A percentile compares a stretch with the other conserved stretches of the same genome.
Evolutionary conservation across 2,888 invertebrate genomes (phyloP).

Genomic region (Mimumesa dahlbomi): DNA sequence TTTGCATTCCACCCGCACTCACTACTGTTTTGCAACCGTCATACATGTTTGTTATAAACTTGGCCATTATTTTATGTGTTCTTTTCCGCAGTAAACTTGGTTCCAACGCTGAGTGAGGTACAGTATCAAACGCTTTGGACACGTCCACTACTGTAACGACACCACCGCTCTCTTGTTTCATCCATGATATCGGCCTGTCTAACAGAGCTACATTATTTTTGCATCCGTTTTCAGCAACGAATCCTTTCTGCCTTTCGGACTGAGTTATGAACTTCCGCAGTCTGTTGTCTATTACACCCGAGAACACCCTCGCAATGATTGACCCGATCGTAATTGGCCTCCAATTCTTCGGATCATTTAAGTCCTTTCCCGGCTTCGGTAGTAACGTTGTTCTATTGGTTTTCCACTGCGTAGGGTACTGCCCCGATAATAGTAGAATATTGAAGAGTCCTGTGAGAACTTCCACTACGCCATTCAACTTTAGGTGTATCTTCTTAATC

Average conservation of each 20-base stretch:
- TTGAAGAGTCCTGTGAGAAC: constrained; percentile 18
- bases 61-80: neutral
- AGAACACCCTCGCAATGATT: constrained; percentile 66
- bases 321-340: constrained; percentile 71
- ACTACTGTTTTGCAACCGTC: constrained; percentile 8
- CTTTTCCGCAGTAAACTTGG: constrained; percentile 15
- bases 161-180: constrained; percentile 26
- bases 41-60: constrained; percentile 20
- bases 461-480: neutral
- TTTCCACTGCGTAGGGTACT: constrained; percentile 61
- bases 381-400: constrained; percentile 70
- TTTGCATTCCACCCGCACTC: neutral
- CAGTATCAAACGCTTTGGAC: constrained; percentile 60
- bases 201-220: constrained; percentile 40
- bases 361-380: constrained; percentile 71
- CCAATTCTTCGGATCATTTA: constrained; percentile 61
- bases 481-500: constrained; percentile 44
- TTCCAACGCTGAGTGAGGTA: constrained; percentile 44
- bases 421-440: neutral
- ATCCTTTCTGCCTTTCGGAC: constrained; percentile 69
- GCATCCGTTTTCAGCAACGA: constrained; percentile 64
- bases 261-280: constrained; percentile 50
- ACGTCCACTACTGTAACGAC: constrained; percentile 47
- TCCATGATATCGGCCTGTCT: neutral
- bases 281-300: constrained; percentile 65